Base-by-base conservation (phyloP, 2,888 invertebrate species). In the Plagodis pulveraria region DNA sequence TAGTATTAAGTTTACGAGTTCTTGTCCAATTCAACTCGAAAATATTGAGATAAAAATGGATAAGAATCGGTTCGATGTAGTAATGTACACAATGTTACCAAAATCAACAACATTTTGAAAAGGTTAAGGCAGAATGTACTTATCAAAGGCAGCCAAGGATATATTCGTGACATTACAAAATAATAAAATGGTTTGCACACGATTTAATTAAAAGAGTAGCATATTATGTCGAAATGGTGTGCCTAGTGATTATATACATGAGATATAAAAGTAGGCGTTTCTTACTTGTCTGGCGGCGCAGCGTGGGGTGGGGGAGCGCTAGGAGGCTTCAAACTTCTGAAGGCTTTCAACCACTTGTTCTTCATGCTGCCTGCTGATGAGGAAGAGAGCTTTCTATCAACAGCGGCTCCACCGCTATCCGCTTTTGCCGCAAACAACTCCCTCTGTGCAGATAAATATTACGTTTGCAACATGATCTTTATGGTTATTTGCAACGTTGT, bases 341-440 rank as follows among this genome's bases (percentile, higher is more conserved):
- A 98, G 69, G 99, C 99, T 91, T 98, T 99, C 79, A 98, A 94
- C 99, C 99, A 99, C 94, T 98, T 98, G 85, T 97, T 98, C 93
- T 98, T 98, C 95, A 98, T 98, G 87, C 96, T 96, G 79, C 96
- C 96, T 70, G 96, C 96, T 71, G 97, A 97, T 59, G 96, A 95
- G 53, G 96, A 95, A 45, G 97, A 97, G 93, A 97, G 94, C 93
- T 97, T 98, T 67, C 97, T 95, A 88, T 97, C 97, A 72, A 95
- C 93, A 78, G 94, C 94, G 74, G 95, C 91, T 76, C 95, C 93
- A 74, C 95, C 93, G 80, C 95, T 94, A 76, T 96, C 96, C 64
- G 96, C 93, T 90, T 96, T 96, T 65, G 95, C 94, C 77, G 96
- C 94, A 83, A 97, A 97, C 74, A 97, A 93, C 91, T 97, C 97